Percentiles rank a stretch among this genome's conserved stretches.
Conservation (phyloP, 2,113 vertebrate genomes). For the Irena cyanogastra region DNA sequence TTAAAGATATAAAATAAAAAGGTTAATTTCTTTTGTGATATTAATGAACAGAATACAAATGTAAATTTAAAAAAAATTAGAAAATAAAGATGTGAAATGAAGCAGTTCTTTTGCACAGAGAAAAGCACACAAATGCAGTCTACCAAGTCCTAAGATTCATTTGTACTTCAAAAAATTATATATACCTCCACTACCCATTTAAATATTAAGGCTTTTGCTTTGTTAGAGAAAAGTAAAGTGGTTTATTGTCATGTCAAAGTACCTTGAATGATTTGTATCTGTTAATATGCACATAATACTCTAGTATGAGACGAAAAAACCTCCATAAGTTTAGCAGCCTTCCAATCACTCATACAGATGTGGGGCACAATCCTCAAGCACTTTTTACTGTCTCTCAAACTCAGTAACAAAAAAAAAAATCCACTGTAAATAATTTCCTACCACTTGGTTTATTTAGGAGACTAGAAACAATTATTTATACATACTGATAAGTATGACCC, state of each 20-base stretch:
- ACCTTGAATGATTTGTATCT: not conserved
- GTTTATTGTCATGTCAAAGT: not conserved
- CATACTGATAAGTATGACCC: not conserved
- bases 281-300: not conserved
- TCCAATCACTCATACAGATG: not conserved
- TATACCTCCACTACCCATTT: not conserved
- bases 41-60: conserved; percentile 52
- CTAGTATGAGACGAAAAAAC: not conserved
- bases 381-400: not conserved
- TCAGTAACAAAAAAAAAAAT: not conserved
- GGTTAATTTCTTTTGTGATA: conserved; percentile 74
- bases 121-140: conserved; percentile 8
- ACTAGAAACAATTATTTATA: not conserved
- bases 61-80: not conserved
- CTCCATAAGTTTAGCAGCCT: not conserved
- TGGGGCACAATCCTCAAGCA: not conserved
- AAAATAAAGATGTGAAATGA: conserved; percentile 47
- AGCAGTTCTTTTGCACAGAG: conserved; percentile 20
- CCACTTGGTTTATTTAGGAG: not conserved
- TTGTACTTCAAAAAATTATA: not conserved
- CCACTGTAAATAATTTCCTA: not conserved
- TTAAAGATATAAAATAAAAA: conserved; percentile 76
- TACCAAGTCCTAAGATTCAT: not conserved
- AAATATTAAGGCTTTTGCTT: not conserved
- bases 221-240: not conserved